Evolutionary conservation across 2,797 vertebrate species (phyloP), one percentile per base, ranked within the genome.

Genomic region (Sparidentex hasta): DNA sequence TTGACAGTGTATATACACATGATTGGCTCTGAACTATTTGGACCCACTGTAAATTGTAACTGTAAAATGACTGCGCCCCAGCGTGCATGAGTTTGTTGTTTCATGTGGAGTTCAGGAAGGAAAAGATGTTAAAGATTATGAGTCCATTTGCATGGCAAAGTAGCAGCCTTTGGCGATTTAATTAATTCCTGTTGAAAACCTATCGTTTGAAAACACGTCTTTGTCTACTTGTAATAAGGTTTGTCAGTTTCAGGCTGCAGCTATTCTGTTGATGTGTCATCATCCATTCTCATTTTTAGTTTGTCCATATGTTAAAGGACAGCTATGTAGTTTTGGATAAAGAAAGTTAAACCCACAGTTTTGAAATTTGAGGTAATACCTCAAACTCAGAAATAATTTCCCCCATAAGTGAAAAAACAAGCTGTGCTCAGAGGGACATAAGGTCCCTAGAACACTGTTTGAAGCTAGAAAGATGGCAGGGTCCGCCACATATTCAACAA

Each of bases 21-120:
- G 17, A 56, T 65, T 20, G 27, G n/a, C 52, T 59, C 38, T 65
- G 44, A 55, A 55, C 51, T 46, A 1, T 66, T 74, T 75, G 14
- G 5, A 25, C 25, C 52, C 18, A 44, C 23, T 50, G 14, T 23
- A 59, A 63, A 57, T 52, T 33, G 14, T 8, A 33, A 33, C 55
- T 71, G 6, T 46, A 52, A 65, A 14, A 14, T 27, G 55, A 52
- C 20, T 54, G 1, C 57, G 56, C 0, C 1, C 27, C n/a, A 62
- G 41, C 25, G 43, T 58, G 38, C 12, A 1, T 1, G 7, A 21
- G n/a, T 43, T 68, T 55, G 52, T 72, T 63, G 33, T 33, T 75
- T 27, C 18, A 50, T 38, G 27, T 62, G 12, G 5, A 21, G 18
- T 38, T 17, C 54, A 59, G 70, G 27, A 65, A 65, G 33, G 33